A percentile compares a stretch with the other conserved stretches of the same genome.
Conservation (phyloP, 2,113 vertebrate species). For the Tetrao urogallus region DNA sequence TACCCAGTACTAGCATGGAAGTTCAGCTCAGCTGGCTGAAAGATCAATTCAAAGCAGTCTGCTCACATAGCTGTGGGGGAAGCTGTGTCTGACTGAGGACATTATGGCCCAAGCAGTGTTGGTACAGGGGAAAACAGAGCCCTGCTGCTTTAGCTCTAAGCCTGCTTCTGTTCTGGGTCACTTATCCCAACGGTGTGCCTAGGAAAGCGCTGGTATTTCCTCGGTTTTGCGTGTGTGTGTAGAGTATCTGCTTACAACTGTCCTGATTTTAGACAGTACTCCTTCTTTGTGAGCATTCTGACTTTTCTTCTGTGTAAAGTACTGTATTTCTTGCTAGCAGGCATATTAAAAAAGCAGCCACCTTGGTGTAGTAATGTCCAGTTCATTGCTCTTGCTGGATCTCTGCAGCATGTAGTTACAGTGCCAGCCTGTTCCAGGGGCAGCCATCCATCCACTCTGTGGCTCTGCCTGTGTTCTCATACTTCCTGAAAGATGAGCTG, state of each 20-base stretch:
- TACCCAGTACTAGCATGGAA: background rate
- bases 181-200: background rate
- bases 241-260: background rate
- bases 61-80: background rate
- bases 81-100: background rate
- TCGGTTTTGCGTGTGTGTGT: background rate
- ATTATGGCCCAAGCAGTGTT: background rate
- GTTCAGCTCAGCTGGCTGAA: background rate
- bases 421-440: background rate
- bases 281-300: background rate
- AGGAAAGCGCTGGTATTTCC: background rate
- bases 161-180: background rate
- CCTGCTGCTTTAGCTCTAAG: background rate
- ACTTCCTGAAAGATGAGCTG: background rate
- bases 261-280: background rate
- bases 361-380: background rate
- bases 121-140: background rate
- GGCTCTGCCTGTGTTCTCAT: background rate
- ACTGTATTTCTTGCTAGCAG: background rate
- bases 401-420: background rate
- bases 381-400: background rate
- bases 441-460: background rate
- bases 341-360: background rate
- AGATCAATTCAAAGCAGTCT: background rate
- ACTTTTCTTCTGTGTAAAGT: background rate